Evolutionary conservation across 2,797 vertebrate genomes (phyloP).

Genomic region (Dendrocincla fuliginosa): DNA sequence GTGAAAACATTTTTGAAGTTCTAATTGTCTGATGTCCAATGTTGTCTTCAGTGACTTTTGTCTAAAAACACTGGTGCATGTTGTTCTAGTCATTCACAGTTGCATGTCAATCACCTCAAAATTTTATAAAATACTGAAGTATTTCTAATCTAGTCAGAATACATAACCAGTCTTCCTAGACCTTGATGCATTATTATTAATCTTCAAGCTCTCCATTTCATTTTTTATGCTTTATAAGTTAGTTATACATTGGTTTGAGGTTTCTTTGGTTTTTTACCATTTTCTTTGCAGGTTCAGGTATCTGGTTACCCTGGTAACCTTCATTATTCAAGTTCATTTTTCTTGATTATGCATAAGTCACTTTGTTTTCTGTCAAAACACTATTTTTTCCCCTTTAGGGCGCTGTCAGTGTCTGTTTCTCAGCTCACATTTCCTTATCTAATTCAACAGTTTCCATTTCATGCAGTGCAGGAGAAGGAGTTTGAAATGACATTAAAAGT

Average conservation of each 20-base stretch:
- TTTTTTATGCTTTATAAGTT: constrained; percentile 78
- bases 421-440: constrained; percentile 80
- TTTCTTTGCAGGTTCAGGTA: constrained; percentile 95
- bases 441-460: constrained; percentile 84
- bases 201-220: constrained; percentile 78
- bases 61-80: constrained; percentile 73
- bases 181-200: constrained; percentile 32
- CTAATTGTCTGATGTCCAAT: constrained; percentile 59
- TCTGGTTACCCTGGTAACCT: constrained; percentile 95
- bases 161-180: constrained; percentile 30
- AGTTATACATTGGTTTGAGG: constrained; percentile 60
- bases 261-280: constrained; percentile 80
- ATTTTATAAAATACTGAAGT: constrained; percentile 40
- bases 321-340: constrained; percentile 97
- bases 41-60: constrained; percentile 68
- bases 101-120: constrained; percentile 73
- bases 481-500: constrained; percentile 86
- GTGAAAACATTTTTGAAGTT: constrained; percentile 82
- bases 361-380: constrained; percentile 79
- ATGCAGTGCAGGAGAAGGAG: constrained; percentile 85
- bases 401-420: constrained; percentile 73
- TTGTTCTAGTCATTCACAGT: constrained; percentile 51
- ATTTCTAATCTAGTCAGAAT: constrained; percentile 38
- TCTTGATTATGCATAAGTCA: constrained; percentile 92
- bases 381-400: constrained; percentile 79